Base-by-base conservation (phyloP, 2,797 vertebrate species). In the Poecile montanus region DNA sequence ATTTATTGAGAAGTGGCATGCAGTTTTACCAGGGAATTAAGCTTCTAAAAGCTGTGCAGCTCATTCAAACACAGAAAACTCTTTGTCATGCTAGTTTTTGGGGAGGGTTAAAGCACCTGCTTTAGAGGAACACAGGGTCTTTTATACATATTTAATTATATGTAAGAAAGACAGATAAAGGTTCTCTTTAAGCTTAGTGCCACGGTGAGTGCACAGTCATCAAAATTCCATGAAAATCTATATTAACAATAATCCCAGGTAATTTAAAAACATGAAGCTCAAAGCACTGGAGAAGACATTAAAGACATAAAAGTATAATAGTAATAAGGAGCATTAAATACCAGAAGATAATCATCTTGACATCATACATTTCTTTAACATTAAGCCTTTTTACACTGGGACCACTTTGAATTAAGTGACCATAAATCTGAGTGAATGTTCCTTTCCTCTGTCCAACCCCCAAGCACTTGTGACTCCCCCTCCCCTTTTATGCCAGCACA, bases 251-350 rank as follows among this genome's bases (percentile, higher is more conserved):
- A 93, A 92, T 57, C n/a, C 11, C 70, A 95, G 40, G 87, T 77
- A 88, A 94, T 66, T 89, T 63, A 81, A 88, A 92, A 89, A 84
- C 62, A 72, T 38, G 48, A 85, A 75, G 23, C 61, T 89, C 61
- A 66, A 58, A 51, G 36, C 29, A 88, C 38, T 50, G 11, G 23
- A 87, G 47, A 80, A 71, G 70, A 88, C 44, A 85, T 45, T 88
- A 93, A 85, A 36, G 54, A 71, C 36, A 58, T 51, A 78, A 79
- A 58, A 63, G 26, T 68, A 34, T 44, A 85, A 91, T 2, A 70
- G 36, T 22, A 92, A 72, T 48, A 32, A 88, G 42, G 40, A 72
- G 6, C 79, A 95, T 77, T 73, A 85, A 92, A 74, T 18, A 78
- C 10, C 25, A 77, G 47, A 88, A 88, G 61, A 83, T 72, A 84